Percentiles rank a stretch among this genome's conserved stretches.
Conservation (phyloP, 1,140 invertebrate species). For the Diabrotica virgifera region DNA sequence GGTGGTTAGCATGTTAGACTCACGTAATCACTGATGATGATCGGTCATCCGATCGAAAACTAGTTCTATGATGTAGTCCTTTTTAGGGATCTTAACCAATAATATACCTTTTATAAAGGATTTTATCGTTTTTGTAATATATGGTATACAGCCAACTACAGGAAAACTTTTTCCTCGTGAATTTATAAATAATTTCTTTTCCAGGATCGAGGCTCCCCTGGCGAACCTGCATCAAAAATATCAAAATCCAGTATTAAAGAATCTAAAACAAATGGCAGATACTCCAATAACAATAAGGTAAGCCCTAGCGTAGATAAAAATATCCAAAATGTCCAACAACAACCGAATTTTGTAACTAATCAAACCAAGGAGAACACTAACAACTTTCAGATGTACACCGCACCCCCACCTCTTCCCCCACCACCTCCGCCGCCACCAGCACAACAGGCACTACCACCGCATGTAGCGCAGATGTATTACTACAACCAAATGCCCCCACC, state of each 20-base stretch:
- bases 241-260: slow-evolving; percentile 32
- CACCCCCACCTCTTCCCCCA: background rate
- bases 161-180: no score
- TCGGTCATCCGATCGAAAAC: no score
- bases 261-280: slow-evolving; percentile 44
- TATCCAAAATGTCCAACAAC: slow-evolving; percentile 13
- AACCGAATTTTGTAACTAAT: background rate
- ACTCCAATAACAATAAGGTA: slow-evolving; percentile 46
- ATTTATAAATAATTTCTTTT: background rate
- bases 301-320: slow-evolving; percentile 36
- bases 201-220: slow-evolving; percentile 31
- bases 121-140: no score
- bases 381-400: slow-evolving; percentile 1
- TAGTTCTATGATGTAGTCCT: no score
- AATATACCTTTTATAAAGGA: no score
- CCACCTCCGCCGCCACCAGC: slow-evolving; percentile 5
- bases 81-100: no score
- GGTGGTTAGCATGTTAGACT: no score
- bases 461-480: slow-evolving; percentile 10
- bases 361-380: background rate
- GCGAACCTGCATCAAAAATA: slow-evolving; percentile 6
- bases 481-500: slow-evolving; percentile 10
- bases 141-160: no score
- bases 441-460: background rate
- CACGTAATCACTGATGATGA: no score